phyloP scores from a whole-genome alignment of 2,888 invertebrate species.

The Latrodectus hesperus region DNA sequence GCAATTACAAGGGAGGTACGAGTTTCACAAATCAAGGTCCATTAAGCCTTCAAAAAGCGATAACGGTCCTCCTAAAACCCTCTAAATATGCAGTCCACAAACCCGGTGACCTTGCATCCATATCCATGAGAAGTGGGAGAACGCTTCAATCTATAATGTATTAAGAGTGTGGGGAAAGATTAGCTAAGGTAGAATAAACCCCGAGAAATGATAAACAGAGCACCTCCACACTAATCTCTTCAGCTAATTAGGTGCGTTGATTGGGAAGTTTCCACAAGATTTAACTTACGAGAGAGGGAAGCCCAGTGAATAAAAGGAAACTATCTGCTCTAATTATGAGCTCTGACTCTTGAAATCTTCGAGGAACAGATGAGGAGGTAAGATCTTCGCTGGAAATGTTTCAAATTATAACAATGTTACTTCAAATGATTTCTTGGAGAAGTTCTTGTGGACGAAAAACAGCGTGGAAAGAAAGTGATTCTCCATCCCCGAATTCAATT shows the following conservation, averaged over 20 bases:
- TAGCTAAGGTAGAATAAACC: slow-evolving; percentile 42
- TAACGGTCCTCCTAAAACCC: slow-evolving; percentile 53
- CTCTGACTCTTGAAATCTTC: slow-evolving; percentile 5
- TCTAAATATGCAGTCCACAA: slow-evolving; percentile 53
- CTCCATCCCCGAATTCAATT: too few relatives aligned
- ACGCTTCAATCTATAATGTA: slow-evolving; percentile 48
- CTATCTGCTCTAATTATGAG: slow-evolving; percentile 45
- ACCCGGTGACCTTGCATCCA: slow-evolving; percentile 24
- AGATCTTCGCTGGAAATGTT: too few relatives aligned
- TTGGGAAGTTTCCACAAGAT: slow-evolving; percentile 61
- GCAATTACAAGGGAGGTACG: slow-evolving; percentile 15
- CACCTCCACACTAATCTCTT: slow-evolving; percentile 49
- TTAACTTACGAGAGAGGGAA: slow-evolving; percentile 28
- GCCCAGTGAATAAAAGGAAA: slow-evolving; percentile 33
- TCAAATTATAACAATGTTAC: too few relatives aligned
- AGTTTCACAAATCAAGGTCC: slow-evolving; percentile 42
- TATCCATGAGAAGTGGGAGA: slow-evolving; percentile 15
- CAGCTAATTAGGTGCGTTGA: slow-evolving; percentile 61
- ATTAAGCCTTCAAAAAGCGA: slow-evolving; percentile 66
- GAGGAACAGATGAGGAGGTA: neutral
- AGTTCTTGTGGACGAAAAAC: too few relatives aligned
- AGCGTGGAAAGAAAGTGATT: too few relatives aligned
- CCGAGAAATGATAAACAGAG: slow-evolving; percentile 56
- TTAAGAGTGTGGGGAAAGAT: slow-evolving; percentile 42
- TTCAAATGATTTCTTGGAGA: too few relatives aligned